Base-by-base conservation (phyloP, 2,888 invertebrate species). In the Penaeus monodon region DNA sequence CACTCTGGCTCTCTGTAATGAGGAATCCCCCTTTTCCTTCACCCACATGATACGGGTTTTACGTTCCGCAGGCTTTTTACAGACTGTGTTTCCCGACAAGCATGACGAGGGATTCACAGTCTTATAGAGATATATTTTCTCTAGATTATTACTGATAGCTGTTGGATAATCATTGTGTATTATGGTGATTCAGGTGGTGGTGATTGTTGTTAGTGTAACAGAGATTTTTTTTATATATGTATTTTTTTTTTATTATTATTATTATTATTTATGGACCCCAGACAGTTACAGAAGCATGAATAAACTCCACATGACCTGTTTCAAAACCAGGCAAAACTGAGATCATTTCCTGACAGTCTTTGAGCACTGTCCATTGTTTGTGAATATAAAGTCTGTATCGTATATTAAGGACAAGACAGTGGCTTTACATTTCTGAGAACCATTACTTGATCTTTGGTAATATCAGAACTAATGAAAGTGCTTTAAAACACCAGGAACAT, bases 71-170 rank as follows among this genome's bases (percentile, higher is more conserved):
- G 77, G 77, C 49, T 77, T 77, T 77, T 77, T 77, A 49, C 73
- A 77, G 27, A 27, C 77, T 77, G 77, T 77, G 77, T 49, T 49
- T 44, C 38, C 77, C 33, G 44, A 27, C 49, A 49, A 77, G 49
- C 77, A 77, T 77, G 77, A 77, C 77, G 38, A 38, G 57, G 44
- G 38, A 44, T 77, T 77, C 77, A 77, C 77, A 77, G 77, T 77
- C 49, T 29, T 77, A 77, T 38, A 57, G 27, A 77, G 38, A 49
- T 38, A 77, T 24, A 49, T 77, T 77, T 77, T 77, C 33, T 44
- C 44, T 77, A 77, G 77, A 77, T 8, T 77, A 77, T 44, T 77
- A 77, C 27, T 70, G 70, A 57, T 57, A 57, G 57, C 57, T 57
- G 57, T 57, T 57, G 57, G 10, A 57, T 57, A 57, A 57, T 57